phyloP scores from a whole-genome alignment of 2,113 vertebrate genomes.

The Romanogobio albipinnatus region DNA sequence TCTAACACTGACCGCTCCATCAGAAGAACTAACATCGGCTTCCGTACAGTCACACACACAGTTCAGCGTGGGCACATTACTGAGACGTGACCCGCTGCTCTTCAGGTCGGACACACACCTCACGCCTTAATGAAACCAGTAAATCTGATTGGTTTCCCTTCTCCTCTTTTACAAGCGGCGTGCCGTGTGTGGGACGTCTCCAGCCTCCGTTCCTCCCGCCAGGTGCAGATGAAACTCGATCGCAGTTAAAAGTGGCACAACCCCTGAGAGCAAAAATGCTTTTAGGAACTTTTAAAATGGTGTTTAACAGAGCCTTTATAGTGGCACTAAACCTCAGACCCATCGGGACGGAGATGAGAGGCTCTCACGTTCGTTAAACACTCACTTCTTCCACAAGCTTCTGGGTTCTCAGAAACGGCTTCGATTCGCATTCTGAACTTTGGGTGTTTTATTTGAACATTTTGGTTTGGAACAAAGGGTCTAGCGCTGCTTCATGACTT shows the following conservation, averaged over 20 bases:
- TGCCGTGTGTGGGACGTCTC: slow-evolving; percentile 64
- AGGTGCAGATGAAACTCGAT: slow-evolving; percentile 77
- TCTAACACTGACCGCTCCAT: background rate
- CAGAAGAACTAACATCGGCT: background rate
- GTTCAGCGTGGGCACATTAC: background rate
- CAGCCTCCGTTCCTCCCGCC: slow-evolving; percentile 65
- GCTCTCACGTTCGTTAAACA: background rate
- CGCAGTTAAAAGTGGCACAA: slow-evolving; percentile 76
- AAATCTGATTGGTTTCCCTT: slow-evolving; percentile 74
- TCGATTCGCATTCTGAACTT: too few species aligned
- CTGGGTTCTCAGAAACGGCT: too few species aligned
- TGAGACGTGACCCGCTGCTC: background rate
- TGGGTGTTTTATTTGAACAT: too few species aligned
- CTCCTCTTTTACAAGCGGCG: slow-evolving; percentile 70
- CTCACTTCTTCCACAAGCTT: too few species aligned
- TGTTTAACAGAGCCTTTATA: slow-evolving; percentile 79
- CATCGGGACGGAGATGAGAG: background rate
- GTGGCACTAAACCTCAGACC: slow-evolving; percentile 70
- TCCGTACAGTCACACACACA: background rate
- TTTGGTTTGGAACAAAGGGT: too few species aligned
- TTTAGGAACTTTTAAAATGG: slow-evolving; percentile 80
- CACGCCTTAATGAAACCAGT: slow-evolving; percentile 72
- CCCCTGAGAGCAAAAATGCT: slow-evolving; percentile 76
- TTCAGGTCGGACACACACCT: slow-evolving; percentile 60
- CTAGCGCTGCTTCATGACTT: too few species aligned